phyloP scores from a whole-genome alignment of 1,140 invertebrate genomes.

The Drosophila setifemur region DNA sequence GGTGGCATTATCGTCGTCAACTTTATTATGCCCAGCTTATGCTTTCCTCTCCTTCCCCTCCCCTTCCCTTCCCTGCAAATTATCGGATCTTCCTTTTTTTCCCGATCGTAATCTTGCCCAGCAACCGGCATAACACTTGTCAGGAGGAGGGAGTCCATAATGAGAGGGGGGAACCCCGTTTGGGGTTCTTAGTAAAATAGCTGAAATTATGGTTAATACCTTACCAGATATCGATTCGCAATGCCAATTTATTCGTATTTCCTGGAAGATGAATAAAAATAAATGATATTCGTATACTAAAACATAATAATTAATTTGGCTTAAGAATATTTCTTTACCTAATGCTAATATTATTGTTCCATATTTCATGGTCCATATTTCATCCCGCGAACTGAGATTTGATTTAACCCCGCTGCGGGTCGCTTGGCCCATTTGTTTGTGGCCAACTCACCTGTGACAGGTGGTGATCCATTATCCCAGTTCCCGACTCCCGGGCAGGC shows the following conservation, averaged over 20 bases:
- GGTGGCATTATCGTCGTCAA: conserved; percentile 45
- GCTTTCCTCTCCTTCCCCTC: background rate
- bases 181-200: conserved; percentile 19
- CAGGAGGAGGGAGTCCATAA: background rate
- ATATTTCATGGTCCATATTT: no score
- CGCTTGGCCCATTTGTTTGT: no score
- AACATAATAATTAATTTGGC: no score
- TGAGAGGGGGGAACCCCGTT: background rate
- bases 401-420: no score
- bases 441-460: background rate
- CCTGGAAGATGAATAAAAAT: no score
- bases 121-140: conserved; percentile 40
- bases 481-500: conserved; percentile 3
- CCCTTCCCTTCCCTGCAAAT: background rate
- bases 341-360: no score
- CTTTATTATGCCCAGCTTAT: conserved; percentile 28
- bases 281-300: no score
- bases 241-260: no score
- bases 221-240: no score
- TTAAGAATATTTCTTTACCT: no score
- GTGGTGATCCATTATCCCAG: background rate
- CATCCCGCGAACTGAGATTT: background rate
- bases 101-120: conserved; percentile 28
- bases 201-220: conserved; percentile 41
- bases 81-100: conserved; percentile 12